These are phyloP conservation scores for Nemoura dubitans DNA, from an alignment of 2,888 invertebrate species.

Conservation along the genomic window DNA sequence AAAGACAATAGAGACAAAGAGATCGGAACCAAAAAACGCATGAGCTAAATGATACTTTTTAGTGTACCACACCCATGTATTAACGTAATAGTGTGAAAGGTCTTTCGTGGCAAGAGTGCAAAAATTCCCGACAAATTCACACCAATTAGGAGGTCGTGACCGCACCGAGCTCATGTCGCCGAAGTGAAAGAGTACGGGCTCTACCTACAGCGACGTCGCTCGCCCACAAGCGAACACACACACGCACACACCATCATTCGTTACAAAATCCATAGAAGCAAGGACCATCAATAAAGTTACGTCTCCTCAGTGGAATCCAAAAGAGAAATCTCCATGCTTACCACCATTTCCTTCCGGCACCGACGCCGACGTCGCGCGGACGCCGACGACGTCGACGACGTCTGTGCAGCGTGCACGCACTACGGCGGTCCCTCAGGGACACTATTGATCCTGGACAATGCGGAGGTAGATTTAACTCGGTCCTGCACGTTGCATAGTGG, in stretches of 20 bases:
- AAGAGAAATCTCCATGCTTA: slow-evolving; percentile 1
- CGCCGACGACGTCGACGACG: background rate
- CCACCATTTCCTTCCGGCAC: background rate
- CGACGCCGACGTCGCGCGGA: no score
- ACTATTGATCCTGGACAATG: slow-evolving; percentile 32
- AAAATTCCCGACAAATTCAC: background rate
- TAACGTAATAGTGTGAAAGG: background rate
- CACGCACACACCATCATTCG: background rate
- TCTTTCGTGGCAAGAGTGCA: background rate
- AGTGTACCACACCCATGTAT: background rate
- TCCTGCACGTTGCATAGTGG: background rate
- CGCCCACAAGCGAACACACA: background rate
- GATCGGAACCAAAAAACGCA: background rate
- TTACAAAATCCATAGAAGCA: background rate
- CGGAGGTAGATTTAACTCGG: slow-evolving; percentile 10
- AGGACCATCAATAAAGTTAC: background rate
- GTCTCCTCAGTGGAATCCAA: background rate
- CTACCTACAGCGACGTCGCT: background rate
- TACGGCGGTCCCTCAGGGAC: slow-evolving; percentile 14
- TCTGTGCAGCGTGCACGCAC: background rate
- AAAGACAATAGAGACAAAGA: background rate
- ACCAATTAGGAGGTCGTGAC: background rate
- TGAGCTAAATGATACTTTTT: background rate
- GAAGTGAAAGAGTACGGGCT: background rate
- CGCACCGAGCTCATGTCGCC: background rate